Evolutionary conservation across 2,113 vertebrate species (phyloP), one percentile per base, ranked within the genome.

Genomic region (Muntiacus reevesi): DNA sequence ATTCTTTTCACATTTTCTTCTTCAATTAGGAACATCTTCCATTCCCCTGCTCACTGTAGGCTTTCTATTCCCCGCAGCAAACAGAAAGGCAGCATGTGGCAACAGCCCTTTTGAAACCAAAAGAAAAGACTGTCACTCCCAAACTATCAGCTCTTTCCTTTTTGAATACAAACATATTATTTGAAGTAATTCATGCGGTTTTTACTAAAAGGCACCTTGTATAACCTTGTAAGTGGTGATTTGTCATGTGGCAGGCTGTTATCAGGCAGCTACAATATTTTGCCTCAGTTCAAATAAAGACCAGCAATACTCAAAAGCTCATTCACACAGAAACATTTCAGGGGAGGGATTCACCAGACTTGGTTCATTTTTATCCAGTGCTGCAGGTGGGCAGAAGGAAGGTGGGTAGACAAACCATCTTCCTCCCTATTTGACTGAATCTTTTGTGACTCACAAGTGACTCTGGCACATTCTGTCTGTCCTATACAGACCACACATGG

Each of bases 161-260:
- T 97, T 96, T 97, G 94, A 97, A 97, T 97, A 85, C 94, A 98
- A 98, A 97, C 97, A 98, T 94, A 85, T 57, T 85, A 97, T 98
- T 97, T 96, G 88, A 98, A 87, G 94, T 98, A 98, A 98, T 96
- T 98, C 97, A 97, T 97, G 98, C 95, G 96, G 98, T 67, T 85
- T 94, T 98, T 97, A 97, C 90, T 97, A 97, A 98, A 71, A 98
- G 92, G 82, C 50, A 97, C 92, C 92, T 97, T 96, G 95, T 96
- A 36, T 96, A 97, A 97, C 97, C 94, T 92, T 71, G 85, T 94
- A 98, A 98, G 90, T 88, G 84, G 87, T 96, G 94, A 97, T 98
- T 89, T 98, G 96, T 98, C 97, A 97, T 82, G 67, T 97, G 95
- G 96, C 96, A 98, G 92, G 97, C 87, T 97, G 96, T 91, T 98